Evolutionary conservation across 1,140 invertebrate species (phyloP).

Genomic region (Drosophila nigrodunni): DNA sequence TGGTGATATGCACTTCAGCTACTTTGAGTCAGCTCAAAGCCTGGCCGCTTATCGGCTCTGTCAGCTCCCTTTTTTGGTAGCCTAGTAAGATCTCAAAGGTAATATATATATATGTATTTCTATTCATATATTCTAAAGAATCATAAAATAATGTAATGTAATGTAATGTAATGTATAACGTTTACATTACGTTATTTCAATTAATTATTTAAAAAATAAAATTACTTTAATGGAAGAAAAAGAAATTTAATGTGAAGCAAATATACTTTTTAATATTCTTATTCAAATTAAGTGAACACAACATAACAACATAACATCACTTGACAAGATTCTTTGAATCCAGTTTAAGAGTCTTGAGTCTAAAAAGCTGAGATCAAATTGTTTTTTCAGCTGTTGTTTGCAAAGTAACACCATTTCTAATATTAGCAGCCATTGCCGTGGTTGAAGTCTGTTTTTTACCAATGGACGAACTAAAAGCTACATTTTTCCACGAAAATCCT

Average conservation of each 20-base stretch:
- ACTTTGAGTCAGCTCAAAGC: slow-evolving; percentile 96
- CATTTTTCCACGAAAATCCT: slow-evolving; percentile 65
- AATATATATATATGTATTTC: slow-evolving; percentile 91
- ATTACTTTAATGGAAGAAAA: no score
- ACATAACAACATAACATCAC: background rate
- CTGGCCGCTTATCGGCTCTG: slow-evolving; percentile 95
- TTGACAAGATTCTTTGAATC: background rate
- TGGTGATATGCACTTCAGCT: slow-evolving; percentile 98
- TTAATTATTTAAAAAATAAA: no score
- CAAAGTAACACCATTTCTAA: slow-evolving; percentile 59
- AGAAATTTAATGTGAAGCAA: no score
- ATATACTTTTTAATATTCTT: background rate
- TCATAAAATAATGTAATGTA: no score
- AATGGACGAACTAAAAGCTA: slow-evolving; percentile 55
- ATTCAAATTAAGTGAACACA: background rate
- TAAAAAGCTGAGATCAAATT: slow-evolving; percentile 2
- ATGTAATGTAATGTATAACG: no score
- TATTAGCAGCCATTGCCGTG: slow-evolving; percentile 10
- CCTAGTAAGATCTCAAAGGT: slow-evolving; percentile 91
- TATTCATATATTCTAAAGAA: no score
- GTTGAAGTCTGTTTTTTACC: slow-evolving; percentile 15
- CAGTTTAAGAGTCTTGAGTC: background rate
- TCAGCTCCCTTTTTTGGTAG: slow-evolving; percentile 89
- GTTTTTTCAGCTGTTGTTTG: slow-evolving; percentile 53
- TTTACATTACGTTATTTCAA: no score